Conservation (phyloP, 2,113 vertebrate genomes). For the Actinemys pallida region DNA sequence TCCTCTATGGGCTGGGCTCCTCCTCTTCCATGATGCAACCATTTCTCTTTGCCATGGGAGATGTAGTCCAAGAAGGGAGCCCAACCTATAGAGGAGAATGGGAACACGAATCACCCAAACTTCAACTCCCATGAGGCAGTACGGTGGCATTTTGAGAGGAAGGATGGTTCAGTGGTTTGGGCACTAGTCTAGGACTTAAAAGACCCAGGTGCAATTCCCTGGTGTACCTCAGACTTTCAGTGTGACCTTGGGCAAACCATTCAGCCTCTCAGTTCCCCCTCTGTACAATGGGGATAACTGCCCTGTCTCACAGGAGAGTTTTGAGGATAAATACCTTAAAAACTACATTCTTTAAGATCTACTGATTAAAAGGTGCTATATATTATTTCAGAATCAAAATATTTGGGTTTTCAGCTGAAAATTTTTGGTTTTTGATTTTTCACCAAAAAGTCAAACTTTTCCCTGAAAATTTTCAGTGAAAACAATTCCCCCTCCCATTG, state of each 20-base stretch:
- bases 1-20: background rate
- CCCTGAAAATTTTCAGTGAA: background rate
- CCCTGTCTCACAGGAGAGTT: background rate
- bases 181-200: background rate
- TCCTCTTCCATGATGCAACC: background rate
- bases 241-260: background rate
- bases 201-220: background rate
- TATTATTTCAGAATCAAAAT: background rate
- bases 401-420: background rate
- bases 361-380: background rate
- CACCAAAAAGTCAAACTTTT: background rate
- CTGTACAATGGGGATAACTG: background rate
- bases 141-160: background rate
- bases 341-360: background rate
- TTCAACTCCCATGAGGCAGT: background rate
- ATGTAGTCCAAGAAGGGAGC: background rate
- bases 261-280: background rate
- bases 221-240: background rate
- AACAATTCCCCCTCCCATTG: background rate
- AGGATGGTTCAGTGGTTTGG: background rate
- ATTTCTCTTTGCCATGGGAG: background rate
- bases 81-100: background rate
- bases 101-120: background rate
- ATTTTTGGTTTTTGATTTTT: background rate
- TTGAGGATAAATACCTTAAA: no score